Base-by-base conservation (phyloP, 1,140 invertebrate species). In the Microvelia longipes region DNA sequence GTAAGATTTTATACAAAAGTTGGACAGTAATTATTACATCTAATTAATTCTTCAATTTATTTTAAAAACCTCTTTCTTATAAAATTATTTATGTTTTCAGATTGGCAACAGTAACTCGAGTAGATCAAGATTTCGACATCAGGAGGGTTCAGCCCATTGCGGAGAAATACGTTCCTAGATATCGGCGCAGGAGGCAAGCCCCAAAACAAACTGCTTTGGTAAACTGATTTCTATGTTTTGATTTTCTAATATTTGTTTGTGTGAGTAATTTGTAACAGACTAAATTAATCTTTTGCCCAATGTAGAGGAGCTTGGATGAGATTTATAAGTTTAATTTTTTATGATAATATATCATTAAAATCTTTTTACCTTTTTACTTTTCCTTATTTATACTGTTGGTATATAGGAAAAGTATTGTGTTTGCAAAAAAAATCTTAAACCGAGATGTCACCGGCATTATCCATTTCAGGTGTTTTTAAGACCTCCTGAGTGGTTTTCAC, bases 51-150 rank as follows among this genome's bases (percentile, higher is more conserved):
- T n/a, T n/a, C n/a, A n/a, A n/a, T n/a, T n/a, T n/a, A n/a, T n/a
- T n/a, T n/a, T n/a, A n/a, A n/a, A n/a, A n/a, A n/a, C n/a, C n/a
- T n/a, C n/a, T n/a, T n/a, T n/a, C n/a, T n/a, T n/a, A n/a, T n/a
- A n/a, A n/a, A n/a, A n/a, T n/a, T n/a, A n/a, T n/a, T n/a, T 19
- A 11, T 50, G 28, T 5, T 28, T 27, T 69, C 50, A 80, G 79
- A 74, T 73, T 83, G 63, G 80, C 83, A 75, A 81, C 82, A 65
- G 79, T 85, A 14, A 82, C 81, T 13, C 80, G 83, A 76, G 79
- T 85, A 26, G 83, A 85, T 75, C 84, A 85, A 75, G 83, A 85
- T 73, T 85, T 85, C 77, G 84, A 85, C 76, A 82, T 84, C 66
- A 76, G 83, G 29, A 78, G 83, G 70, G 83, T 85, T 19, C 75